Base-by-base conservation (phyloP, 2,888 invertebrate species). In the Chymomyza caudatula region DNA sequence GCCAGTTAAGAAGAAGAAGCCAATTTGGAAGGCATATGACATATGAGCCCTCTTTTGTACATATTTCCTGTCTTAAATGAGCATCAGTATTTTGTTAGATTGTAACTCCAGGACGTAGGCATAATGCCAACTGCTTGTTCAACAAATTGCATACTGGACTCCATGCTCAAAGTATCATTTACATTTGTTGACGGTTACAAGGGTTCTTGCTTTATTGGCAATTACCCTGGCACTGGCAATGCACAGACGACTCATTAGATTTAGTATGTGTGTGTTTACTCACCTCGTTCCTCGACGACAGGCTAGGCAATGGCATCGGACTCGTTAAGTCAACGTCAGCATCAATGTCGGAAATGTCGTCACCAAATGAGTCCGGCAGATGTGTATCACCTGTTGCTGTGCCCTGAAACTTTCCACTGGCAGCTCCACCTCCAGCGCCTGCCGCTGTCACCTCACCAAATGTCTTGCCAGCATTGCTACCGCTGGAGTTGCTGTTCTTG, bases 341-440 rank as follows among this genome's bases (percentile, higher is more conserved):
- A 88, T 94, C 94, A 69, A 94, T 94, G 91, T 96, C 96, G 79
- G 96, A 96, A 90, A 96, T 95, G 90, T 96, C 96, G 91, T 96
- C 96, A 51, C 85, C 87, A 91, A 96, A 96, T 65, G 95, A 95
- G 88, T 95, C 95, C 13, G 95, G 95, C 65, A 95, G 92, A 76
- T 95, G 93, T 52, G 95, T 94, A 69, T 95, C 94, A 70, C 94
- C 94, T 57, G 94, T 93, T 67, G 93, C 92, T 20, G 93, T 92
- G 74, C 92, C 92, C 73, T 92, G 92, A 67, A 94, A 94, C 90
- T 95, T 94, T 23, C 61, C 67, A 19, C 67, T 73, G 44, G 74
- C 78, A 44, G 68, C 74, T 13, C 69, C 72, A 52, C 73, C 76
- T 8, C 71, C 81, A 5, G 72, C 67, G 44, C 69, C 73, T 0